Evolutionary conservation across 2,797 vertebrate genomes (phyloP).

Genomic region (Galagoides demidoff): DNA sequence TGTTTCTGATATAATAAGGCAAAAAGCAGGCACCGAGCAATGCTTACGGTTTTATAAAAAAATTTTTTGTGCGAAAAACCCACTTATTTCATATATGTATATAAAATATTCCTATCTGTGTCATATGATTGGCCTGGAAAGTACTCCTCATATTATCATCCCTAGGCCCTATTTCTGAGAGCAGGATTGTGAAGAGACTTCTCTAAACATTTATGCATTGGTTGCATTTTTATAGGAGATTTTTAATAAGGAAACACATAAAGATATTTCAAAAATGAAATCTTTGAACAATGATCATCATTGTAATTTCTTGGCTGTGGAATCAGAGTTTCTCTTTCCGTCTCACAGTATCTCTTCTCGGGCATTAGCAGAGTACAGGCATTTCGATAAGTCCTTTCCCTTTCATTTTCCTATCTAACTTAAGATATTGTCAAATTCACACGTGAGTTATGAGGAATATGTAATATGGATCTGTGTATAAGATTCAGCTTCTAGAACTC

Average conservation of each 20-base stretch:
- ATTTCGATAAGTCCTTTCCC: constrained; percentile 28
- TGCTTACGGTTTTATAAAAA: neutral
- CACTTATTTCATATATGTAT: neutral
- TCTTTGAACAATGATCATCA: constrained; percentile 16
- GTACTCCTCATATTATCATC: neutral
- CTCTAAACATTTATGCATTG: neutral
- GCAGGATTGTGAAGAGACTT: neutral
- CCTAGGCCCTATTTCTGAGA: constrained; percentile 18
- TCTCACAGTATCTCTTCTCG: neutral
- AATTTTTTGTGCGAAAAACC: constrained; percentile 23
- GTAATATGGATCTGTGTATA: neutral
- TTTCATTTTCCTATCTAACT: constrained; percentile 38
- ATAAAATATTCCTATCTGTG: neutral
- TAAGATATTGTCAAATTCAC: constrained; percentile 33
- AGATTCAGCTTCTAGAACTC: constrained; percentile 38
- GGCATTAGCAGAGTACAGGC: neutral
- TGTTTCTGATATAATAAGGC: neutral
- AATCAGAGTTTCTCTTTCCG: constrained; percentile 7
- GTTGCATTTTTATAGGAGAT: neutral
- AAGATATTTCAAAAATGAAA: neutral
- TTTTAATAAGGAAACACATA: constrained; percentile 6
- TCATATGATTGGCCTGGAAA: neutral
- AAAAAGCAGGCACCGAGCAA: neutral
- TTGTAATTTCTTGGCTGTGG: neutral
- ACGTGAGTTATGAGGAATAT: constrained; percentile 43